Conservation (phyloP, 2,888 invertebrate species). For the Camponotus fellah region DNA sequence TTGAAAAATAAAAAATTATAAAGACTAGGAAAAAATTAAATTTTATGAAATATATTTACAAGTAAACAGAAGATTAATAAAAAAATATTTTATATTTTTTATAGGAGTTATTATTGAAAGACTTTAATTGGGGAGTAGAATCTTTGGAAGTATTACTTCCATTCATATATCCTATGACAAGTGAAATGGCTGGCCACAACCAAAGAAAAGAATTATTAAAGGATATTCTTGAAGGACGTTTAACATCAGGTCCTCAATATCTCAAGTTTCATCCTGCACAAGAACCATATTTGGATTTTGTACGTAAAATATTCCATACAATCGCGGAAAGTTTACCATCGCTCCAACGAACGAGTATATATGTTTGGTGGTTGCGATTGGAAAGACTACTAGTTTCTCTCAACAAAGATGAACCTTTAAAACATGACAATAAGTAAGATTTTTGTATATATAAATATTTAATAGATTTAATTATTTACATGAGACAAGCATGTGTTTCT, state of each 20-base stretch:
- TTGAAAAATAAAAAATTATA: neutral
- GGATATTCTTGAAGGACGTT: slow-evolving; percentile 82
- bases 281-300: slow-evolving; percentile 88
- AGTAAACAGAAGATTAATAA: neutral
- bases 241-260: slow-evolving; percentile 89
- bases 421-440: slow-evolving; percentile 79
- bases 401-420: slow-evolving; percentile 85
- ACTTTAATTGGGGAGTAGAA: slow-evolving; percentile 80
- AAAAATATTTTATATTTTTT: slow-evolving; percentile 36
- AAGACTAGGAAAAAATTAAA: neutral
- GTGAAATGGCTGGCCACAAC: slow-evolving; percentile 76
- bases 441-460: neutral
- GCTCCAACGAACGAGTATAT: slow-evolving; percentile 87
- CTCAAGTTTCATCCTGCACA: slow-evolving; percentile 88
- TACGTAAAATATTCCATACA: slow-evolving; percentile 87
- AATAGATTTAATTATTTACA: neutral
- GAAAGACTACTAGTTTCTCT: slow-evolving; percentile 87
- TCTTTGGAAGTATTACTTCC: slow-evolving; percentile 81
- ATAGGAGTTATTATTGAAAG: slow-evolving; percentile 77
- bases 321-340: slow-evolving; percentile 86
- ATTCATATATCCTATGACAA: slow-evolving; percentile 78
- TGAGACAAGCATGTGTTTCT: slow-evolving; percentile 16
- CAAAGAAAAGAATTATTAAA: slow-evolving; percentile 75
- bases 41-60: neutral
- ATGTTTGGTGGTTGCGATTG: slow-evolving; percentile 89